Base-by-base conservation (phyloP, 2,888 invertebrate species). In the Andrena hattorfiana region DNA sequence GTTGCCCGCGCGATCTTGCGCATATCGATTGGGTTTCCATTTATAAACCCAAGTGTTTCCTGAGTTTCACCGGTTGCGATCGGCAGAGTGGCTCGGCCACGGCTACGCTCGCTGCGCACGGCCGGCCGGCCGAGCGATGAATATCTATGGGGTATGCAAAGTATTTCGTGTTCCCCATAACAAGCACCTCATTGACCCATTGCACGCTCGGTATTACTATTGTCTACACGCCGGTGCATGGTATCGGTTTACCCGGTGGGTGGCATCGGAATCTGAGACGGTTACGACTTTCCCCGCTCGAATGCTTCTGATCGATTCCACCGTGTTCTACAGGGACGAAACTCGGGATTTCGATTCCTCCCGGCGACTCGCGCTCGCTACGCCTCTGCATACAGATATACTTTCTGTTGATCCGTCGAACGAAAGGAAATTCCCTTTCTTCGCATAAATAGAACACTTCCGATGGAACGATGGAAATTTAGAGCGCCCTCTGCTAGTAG, bases 171-270 rank as follows among this genome's bases (percentile, higher is more conserved):
- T 92, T 92, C 87, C 87, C 91, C 92, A 93, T 93, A 92, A 93
- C 92, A 92, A 93, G 93, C 91, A 92, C 91, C 92, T 93, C 93
- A 92, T 93, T 93, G 93, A 93, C 92, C 93, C 92, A 92, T 92
- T 92, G 91, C 88, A 89, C 87, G 87, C 84, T 73, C 77, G 84
- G 86, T 92, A 91, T 91, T 91, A 91, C 92, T 88, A 90, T 90
- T 91, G 90, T 88, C 85, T 88, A 86, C 87, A 83, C 89, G 83
- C 78, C 88, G 80, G 78, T 88, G 85, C 86, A 86, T 80, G 85
- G 89, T 92, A 92, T 91, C 91, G 91, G 92, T 92, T 91, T 91
- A 86, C 89, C 81, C 81, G 82, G 81, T 90, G 92, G 92, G 90
- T 92, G 91, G 91, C 80, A 89, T 85, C 86, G 87, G 88, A 89